Evolutionary conservation across 2,888 invertebrate genomes (phyloP).

Genomic region (Sicus ferrugineus): DNA sequence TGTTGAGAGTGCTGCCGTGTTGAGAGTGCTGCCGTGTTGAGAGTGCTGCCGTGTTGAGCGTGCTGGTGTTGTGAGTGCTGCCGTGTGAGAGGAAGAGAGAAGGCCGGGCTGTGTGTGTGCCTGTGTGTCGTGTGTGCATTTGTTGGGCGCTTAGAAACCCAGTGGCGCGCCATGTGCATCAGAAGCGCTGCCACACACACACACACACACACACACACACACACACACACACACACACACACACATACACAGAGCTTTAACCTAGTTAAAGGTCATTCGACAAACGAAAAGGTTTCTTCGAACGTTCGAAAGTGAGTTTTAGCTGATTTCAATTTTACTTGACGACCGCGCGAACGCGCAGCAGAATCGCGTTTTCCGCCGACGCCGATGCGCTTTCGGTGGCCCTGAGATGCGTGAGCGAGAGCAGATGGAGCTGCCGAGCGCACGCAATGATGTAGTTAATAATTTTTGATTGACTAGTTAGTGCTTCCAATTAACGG

Average conservation of each 20-base stretch:
- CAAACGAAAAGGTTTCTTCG: conserved; percentile 28
- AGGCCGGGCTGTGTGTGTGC: background rate
- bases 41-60: background rate
- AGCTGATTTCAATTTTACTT: background rate
- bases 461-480: no score
- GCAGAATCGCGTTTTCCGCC: background rate
- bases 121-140: background rate
- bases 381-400: background rate
- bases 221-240: background rate
- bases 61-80: background rate
- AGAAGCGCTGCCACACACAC: background rate
- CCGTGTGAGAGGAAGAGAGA: background rate
- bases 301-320: conserved; percentile 4
- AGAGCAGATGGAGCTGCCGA: no score
- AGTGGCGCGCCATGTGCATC: background rate
- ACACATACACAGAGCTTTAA: conserved; percentile 52
- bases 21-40: background rate
- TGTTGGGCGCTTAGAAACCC: background rate
- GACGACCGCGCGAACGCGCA: background rate
- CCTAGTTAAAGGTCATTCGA: conserved; percentile 61
- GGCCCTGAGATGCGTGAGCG: no score
- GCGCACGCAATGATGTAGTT: no score
- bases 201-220: background rate
- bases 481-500: no score
- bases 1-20: background rate